Evolutionary conservation across 2,113 vertebrate species (phyloP).

Genomic region (Tragelaphus buxtoni): DNA sequence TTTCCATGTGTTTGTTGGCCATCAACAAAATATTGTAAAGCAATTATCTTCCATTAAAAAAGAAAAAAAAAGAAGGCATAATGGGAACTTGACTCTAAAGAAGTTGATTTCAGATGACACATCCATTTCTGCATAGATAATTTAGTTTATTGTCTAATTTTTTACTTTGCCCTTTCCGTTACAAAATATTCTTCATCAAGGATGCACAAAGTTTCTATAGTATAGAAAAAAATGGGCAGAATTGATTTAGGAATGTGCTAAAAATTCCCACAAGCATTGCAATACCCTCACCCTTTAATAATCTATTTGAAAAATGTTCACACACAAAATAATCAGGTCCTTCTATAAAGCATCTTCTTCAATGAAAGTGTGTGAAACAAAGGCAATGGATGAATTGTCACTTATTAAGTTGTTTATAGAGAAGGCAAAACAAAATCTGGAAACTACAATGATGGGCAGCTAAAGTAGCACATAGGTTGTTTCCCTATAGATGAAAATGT

Average conservation of each 20-base stretch:
- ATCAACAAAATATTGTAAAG: neutral
- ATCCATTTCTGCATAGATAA: neutral
- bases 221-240: neutral
- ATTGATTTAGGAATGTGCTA: neutral
- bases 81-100: neutral
- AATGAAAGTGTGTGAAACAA: neutral
- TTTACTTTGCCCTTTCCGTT: neutral
- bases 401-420: neutral
- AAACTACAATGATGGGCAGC: neutral
- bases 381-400: neutral
- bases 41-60: neutral
- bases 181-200: neutral
- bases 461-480: neutral
- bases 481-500: neutral
- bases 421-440: neutral
- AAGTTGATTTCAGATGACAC: neutral
- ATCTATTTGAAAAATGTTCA: neutral
- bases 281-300: neutral
- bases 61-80: neutral
- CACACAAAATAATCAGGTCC: neutral
- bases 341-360: neutral
- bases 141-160: neutral
- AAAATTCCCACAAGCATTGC: neutral
- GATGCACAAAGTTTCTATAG: neutral
- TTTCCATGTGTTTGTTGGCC: neutral